Conservation (phyloP, 64 coral and sea anemone genomes). For the Pachyseris speciosa region DNA sequence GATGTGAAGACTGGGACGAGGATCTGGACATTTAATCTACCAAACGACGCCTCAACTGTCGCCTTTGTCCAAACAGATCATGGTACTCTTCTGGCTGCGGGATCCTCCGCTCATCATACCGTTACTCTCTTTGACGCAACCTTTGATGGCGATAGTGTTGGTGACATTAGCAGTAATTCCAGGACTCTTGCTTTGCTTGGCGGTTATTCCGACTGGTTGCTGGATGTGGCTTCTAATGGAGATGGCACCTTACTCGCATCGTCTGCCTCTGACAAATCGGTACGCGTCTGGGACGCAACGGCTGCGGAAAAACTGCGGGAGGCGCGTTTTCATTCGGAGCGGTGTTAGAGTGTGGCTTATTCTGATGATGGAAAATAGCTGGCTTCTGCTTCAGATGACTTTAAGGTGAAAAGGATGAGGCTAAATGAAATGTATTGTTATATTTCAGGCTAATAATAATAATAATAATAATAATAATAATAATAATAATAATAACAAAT, state of each 20-base stretch:
- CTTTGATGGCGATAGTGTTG: neutral
- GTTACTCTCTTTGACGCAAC: slow-evolving; percentile 42
- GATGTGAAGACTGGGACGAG: slow-evolving; percentile 31
- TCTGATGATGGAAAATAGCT: slow-evolving; percentile 63
- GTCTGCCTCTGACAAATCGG: slow-evolving; percentile 36
- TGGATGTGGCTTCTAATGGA: slow-evolving; percentile 49
- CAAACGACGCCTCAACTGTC: slow-evolving; percentile 55
- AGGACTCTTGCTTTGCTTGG: slow-evolving; percentile 49
- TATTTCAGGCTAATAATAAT: too few species aligned
- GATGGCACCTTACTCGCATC: slow-evolving; percentile 46
- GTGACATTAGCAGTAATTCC: neutral
- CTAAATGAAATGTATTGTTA: neutral
- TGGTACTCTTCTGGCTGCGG: slow-evolving; percentile 50
- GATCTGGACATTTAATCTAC: slow-evolving; percentile 27
- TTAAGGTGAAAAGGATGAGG: slow-evolving; percentile 31
- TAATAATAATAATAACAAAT: too few species aligned
- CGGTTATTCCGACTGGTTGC: slow-evolving; percentile 58
- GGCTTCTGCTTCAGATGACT: slow-evolving; percentile 71
- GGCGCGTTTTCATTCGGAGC: slow-evolving; percentile 60
- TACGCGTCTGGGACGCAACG: slow-evolving; percentile 57
- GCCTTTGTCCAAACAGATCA: slow-evolving; percentile 26
- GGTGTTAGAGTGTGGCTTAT: slow-evolving; percentile 69
- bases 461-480: too few species aligned
- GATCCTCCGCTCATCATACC: slow-evolving; percentile 55
- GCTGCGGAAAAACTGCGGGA: slow-evolving; percentile 64